Conservation (phyloP, 2,113 vertebrate species). For the Rousettus leschenaultii region DNA sequence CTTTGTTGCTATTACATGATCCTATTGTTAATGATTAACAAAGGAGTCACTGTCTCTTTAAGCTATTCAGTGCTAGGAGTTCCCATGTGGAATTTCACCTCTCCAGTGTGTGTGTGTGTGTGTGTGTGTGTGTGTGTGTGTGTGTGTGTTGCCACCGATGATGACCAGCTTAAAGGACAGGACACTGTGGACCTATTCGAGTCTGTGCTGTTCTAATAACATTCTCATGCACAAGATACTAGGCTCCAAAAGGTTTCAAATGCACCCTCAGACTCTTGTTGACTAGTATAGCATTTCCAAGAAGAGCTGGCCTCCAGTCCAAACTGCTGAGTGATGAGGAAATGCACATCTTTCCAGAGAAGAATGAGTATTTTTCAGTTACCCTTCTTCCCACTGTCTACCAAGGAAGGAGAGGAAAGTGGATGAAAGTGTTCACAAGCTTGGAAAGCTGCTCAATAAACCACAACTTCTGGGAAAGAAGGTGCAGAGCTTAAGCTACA, state of each 20-base stretch:
- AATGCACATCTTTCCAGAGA: not conserved
- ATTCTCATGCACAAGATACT: not conserved
- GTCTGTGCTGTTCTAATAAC: not conserved
- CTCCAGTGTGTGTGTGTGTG: not conserved
- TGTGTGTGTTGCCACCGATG: not conserved
- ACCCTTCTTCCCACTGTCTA: not conserved
- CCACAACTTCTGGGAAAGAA: not conserved
- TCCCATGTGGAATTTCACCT: slow-evolving; percentile 49
- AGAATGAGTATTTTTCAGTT: not conserved
- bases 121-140: slow-evolving; percentile 17
- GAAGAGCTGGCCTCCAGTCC: not conserved
- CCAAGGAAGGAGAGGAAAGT: not conserved
- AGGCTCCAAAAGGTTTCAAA: not conserved
- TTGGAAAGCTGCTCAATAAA: not conserved
- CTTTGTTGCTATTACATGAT: slow-evolving; percentile 25
- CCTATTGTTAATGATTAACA: slow-evolving; percentile 34
- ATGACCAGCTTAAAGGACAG: not conserved
- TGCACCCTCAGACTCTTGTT: not conserved
- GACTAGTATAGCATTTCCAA: not conserved
- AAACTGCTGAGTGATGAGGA: not conserved
- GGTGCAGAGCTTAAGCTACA: not conserved
- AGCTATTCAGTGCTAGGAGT: slow-evolving; percentile 47
- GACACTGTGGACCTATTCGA: not conserved
- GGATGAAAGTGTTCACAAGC: not conserved
- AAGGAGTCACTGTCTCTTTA: not conserved